These are phyloP conservation scores for Adelges cooleyi DNA, from an alignment of 1,140 invertebrate genomes.

Conservation along the genomic window DNA sequence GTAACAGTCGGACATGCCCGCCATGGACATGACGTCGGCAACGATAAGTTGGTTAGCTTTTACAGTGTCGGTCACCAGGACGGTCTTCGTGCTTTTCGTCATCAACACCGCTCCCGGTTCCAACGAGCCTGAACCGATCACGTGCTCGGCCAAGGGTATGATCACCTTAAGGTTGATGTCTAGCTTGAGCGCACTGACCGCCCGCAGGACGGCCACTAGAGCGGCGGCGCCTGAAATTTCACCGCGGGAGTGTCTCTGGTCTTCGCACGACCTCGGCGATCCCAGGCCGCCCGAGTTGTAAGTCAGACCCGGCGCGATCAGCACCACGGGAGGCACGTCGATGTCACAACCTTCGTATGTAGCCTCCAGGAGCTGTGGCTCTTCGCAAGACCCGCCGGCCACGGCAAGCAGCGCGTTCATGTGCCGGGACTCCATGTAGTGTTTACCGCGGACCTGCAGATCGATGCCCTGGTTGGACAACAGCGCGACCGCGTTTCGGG, in stretches of 20 bases:
- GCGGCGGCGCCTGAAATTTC: conserved; percentile 60
- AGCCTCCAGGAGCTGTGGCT: conserved; percentile 44
- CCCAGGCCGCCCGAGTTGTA: conserved; percentile 58
- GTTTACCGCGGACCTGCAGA: conserved; percentile 39
- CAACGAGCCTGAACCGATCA: conserved; percentile 48
- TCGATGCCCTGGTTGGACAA: conserved; percentile 41
- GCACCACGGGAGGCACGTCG: conserved; percentile 39
- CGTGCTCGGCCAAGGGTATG: conserved; percentile 52
- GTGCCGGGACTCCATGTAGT: conserved; percentile 45
- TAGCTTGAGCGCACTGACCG: conserved; percentile 43
- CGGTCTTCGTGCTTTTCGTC: conserved; percentile 52
- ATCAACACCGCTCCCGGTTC: conserved; percentile 53
- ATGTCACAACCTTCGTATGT: conserved; percentile 35
- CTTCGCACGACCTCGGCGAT: conserved; percentile 43
- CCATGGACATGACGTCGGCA: conserved; percentile 45
- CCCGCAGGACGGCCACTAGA: conserved; percentile 44
- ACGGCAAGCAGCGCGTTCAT: conserved; percentile 54
- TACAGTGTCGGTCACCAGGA: conserved; percentile 54
- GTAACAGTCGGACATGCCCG: conserved; percentile 38
- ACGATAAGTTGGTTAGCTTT: conserved; percentile 52
- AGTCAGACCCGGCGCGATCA: conserved; percentile 49
- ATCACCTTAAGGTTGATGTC: conserved; percentile 46
- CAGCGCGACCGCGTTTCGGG: conserved; percentile 41
- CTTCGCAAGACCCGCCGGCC: conserved; percentile 48
- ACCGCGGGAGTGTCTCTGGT: conserved; percentile 50